Percentiles rank a stretch among this genome's conserved stretches.
Conservation (phyloP, 2,113 vertebrate genomes). For the Aegypius monachus region DNA sequence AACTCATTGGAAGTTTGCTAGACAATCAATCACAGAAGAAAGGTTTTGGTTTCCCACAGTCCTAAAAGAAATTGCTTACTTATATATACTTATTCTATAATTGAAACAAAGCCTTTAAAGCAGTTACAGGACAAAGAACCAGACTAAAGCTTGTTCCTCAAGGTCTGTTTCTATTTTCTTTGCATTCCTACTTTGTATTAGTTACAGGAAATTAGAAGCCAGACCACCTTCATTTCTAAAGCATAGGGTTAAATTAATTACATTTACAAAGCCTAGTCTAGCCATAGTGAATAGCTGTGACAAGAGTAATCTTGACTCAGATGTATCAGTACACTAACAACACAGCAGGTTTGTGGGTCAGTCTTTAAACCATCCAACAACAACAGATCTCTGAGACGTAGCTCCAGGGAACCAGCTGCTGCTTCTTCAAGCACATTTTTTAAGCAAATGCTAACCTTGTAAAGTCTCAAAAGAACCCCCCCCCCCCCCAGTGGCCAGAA, state of each 20-base stretch:
- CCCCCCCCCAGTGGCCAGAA: neutral
- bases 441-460: neutral
- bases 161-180: neutral
- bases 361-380: neutral
- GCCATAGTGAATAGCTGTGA: neutral
- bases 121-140: neutral
- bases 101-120: neutral
- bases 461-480: neutral
- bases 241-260: neutral
- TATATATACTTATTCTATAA: neutral
- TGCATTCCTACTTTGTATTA: neutral
- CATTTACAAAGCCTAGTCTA: neutral
- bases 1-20: neutral
- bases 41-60: neutral
- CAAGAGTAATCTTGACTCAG: neutral
- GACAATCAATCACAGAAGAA: neutral
- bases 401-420: neutral
- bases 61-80: neutral
- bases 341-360: neutral
- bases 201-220: neutral
- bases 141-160: neutral
- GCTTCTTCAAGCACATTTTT: neutral
- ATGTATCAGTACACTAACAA: neutral
- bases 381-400: neutral
- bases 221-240: constrained; percentile 33